A percentile compares a stretch with the other conserved stretches of the same genome.
phyloP scores from a whole-genome alignment of 2,888 invertebrate genomes.

The Drosophila subquinaria region DNA sequence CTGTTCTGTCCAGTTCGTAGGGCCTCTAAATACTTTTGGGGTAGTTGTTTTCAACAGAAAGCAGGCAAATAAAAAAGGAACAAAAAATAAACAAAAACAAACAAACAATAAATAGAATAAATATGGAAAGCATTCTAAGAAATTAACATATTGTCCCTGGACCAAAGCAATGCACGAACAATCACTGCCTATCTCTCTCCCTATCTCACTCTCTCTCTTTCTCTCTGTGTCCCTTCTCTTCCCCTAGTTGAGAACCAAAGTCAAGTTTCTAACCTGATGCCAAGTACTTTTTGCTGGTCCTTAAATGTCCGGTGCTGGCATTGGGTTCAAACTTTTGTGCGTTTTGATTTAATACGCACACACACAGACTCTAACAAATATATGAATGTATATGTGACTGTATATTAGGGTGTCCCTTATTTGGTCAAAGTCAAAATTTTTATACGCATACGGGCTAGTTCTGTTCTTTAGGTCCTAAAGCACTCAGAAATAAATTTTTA shows the following conservation, averaged over 20 bases:
- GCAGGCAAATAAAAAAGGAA: conserved; percentile 16
- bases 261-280: conserved; percentile 57
- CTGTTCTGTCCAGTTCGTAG: conserved; percentile 44
- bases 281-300: conserved; percentile 62
- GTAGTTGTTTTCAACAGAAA: conserved; percentile 47
- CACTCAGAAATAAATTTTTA: too few relatives aligned
- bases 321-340: conserved; percentile 60
- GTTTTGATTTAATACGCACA: conserved; percentile 52
- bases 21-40: conserved; percentile 66
- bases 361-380: conserved; percentile 1
- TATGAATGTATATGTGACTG: conserved; percentile 2
- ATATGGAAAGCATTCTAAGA: conserved; percentile 70
- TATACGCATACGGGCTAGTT: too few relatives aligned
- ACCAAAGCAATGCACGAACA: conserved; percentile 1
- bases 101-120: conserved; percentile 77
- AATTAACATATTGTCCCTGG: conserved; percentile 72
- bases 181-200: too few relatives aligned
- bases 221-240: background rate
- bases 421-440: too few relatives aligned
- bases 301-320: conserved; percentile 70
- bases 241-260: background rate
- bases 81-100: conserved; percentile 39
- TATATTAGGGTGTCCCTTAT: too few relatives aligned
- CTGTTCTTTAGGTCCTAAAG: too few relatives aligned
- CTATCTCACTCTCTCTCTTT: background rate